A percentile compares a stretch with the other conserved stretches of the same genome.
Evolutionary conservation across 2,113 vertebrate species (phyloP).

Genomic region (Felis catus): DNA sequence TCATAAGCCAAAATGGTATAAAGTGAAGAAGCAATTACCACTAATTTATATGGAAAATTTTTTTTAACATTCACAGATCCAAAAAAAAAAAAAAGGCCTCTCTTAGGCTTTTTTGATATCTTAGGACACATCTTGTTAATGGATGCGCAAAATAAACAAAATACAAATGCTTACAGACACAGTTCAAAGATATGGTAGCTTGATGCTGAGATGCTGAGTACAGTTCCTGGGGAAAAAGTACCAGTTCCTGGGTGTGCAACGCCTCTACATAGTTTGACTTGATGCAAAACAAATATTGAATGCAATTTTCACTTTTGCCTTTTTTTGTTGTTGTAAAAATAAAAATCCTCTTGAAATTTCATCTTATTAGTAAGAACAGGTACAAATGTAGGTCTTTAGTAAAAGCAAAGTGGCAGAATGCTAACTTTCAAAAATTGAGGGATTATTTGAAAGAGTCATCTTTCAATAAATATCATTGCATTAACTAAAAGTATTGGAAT

Average conservation of each 20-base stretch:
- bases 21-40: background rate
- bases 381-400: background rate
- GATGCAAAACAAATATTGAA: background rate
- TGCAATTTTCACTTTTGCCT: background rate
- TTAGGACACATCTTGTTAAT: background rate
- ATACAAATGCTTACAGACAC: background rate
- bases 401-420: background rate
- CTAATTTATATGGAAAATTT: background rate
- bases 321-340: background rate
- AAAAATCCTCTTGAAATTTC: background rate
- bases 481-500: background rate
- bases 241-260: background rate
- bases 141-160: background rate
- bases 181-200: background rate
- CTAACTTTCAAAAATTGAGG: background rate
- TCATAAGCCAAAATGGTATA: background rate
- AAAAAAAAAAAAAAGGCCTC: background rate
- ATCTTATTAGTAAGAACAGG: background rate
- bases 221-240: background rate
- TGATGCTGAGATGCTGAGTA: background rate
- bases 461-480: slow-evolving; percentile 25
- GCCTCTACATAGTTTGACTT: background rate
- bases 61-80: background rate
- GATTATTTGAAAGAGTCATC: background rate
- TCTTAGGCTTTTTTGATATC: background rate